Conservation (phyloP, 2,113 vertebrate species). For the Crotophaga sulcirostris region DNA sequence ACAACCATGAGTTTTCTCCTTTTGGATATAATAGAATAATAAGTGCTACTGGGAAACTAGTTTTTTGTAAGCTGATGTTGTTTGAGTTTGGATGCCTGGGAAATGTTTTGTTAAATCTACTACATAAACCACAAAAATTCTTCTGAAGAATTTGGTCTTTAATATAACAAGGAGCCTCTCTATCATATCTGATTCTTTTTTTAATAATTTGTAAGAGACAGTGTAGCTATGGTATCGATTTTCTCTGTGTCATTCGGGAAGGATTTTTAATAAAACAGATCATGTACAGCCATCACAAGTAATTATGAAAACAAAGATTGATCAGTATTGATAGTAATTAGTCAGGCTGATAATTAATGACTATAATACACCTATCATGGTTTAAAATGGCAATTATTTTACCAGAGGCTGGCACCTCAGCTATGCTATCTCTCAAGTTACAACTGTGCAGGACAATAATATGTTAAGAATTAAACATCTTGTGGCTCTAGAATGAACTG, state of each 20-base stretch:
- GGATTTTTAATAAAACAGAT: background rate
- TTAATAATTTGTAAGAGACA: background rate
- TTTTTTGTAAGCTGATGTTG: background rate
- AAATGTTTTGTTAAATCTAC: background rate
- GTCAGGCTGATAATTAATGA: constrained; percentile 56
- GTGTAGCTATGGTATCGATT: background rate
- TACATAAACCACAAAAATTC: background rate
- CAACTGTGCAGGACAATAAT: constrained; percentile 15
- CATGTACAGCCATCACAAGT: constrained; percentile 49
- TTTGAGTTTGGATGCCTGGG: background rate
- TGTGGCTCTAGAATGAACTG: constrained; percentile 7
- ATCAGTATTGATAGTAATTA: constrained; percentile 63
- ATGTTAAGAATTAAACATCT: background rate
- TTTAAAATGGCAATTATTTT: constrained; percentile 57
- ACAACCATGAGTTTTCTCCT: background rate
- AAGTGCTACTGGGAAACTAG: background rate
- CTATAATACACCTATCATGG: background rate
- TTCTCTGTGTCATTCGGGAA: constrained; percentile 14
- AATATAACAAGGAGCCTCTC: background rate
- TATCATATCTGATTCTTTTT: background rate
- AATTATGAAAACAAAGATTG: constrained; percentile 61
- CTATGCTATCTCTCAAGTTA: constrained; percentile 22
- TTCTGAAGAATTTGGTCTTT: background rate
- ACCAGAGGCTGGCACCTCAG: background rate
- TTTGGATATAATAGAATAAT: background rate